These are phyloP conservation scores for Clytia hemisphaerica DNA, from an alignment of 30 jellyfish, hydroid and myxozoan genomes.

Conservation along the genomic window DNA sequence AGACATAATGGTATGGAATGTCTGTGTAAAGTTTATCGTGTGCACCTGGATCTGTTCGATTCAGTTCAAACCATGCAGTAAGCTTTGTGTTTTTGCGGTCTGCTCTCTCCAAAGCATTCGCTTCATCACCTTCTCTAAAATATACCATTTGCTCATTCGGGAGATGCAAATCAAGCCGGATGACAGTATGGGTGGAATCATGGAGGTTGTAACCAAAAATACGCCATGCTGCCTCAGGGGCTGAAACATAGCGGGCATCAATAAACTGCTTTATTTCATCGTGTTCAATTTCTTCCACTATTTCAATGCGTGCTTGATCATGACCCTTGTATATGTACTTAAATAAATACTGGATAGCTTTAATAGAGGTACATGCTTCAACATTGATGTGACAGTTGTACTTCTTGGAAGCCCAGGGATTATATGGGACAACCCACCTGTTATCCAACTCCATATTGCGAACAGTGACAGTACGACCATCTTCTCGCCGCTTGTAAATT, in stretches of 20 bases:
- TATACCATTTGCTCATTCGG: slow-evolving; percentile 46
- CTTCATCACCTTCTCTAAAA: slow-evolving; percentile 26
- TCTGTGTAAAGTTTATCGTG: slow-evolving; percentile 32
- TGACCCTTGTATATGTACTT: too few species aligned
- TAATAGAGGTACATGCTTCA: slow-evolving; percentile 36
- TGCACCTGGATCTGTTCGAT: slow-evolving; percentile 32
- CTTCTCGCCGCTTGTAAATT: slow-evolving; percentile 41
- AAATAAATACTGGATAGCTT: slow-evolving; percentile 30
- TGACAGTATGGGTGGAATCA: slow-evolving; percentile 29
- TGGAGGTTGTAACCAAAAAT: slow-evolving; percentile 18
- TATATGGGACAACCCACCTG: slow-evolving; percentile 62
- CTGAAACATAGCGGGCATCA: slow-evolving; percentile 40
- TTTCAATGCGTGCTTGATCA: too few species aligned
- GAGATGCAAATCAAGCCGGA: slow-evolving; percentile 45
- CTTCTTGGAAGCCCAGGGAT: slow-evolving; percentile 26
- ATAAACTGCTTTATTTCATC: too few species aligned
- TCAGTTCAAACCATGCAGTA: slow-evolving; percentile 44
- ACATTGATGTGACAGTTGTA: slow-evolving; percentile 45
- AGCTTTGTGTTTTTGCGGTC: slow-evolving; percentile 33
- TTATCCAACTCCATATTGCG: slow-evolving; percentile 26
- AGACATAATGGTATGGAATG: slow-evolving; percentile 34
- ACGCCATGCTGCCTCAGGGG: slow-evolving; percentile 62
- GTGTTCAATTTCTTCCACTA: too few species aligned
- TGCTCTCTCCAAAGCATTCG: slow-evolving; percentile 27
- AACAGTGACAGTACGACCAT: slow-evolving; percentile 14